phyloP scores from a whole-genome alignment of 2,888 invertebrate genomes.

The Himalopsyche japonica region DNA sequence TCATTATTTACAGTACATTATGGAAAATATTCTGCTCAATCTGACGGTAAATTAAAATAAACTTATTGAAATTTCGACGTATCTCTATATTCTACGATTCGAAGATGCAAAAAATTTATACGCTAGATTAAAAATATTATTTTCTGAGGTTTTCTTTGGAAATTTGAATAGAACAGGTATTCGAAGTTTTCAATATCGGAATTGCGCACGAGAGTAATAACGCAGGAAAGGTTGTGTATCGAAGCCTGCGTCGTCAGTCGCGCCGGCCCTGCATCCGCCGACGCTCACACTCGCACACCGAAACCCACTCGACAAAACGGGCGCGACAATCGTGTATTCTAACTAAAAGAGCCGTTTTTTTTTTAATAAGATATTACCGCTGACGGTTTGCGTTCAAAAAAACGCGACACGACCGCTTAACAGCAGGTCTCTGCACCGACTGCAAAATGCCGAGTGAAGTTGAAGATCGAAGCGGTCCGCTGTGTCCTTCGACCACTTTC shows the following conservation, averaged over 20 bases:
- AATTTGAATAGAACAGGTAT: too few species aligned
- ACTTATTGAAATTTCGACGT: too few species aligned
- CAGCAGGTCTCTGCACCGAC: background rate
- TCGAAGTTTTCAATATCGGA: too few species aligned
- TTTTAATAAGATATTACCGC: background rate
- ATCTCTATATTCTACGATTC: too few species aligned
- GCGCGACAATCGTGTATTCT: background rate
- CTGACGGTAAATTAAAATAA: too few species aligned
- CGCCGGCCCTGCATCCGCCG: background rate
- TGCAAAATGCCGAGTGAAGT: background rate
- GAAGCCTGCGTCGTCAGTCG: background rate
- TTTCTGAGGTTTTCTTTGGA: too few species aligned
- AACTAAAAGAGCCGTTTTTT: background rate
- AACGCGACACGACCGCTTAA: background rate
- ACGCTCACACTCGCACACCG: background rate
- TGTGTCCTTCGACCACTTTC: conserved; percentile 2
- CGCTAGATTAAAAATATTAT: too few species aligned
- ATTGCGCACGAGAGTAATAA: too few species aligned
- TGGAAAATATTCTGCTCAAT: too few species aligned
- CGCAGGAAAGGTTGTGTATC: background rate
- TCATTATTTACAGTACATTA: too few species aligned
- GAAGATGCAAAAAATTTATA: too few species aligned
- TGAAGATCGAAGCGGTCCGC: background rate
- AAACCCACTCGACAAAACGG: background rate
- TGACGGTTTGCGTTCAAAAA: background rate